phyloP scores from a whole-genome alignment of 2,888 invertebrate species.

The Pristionchus japonicus region DNA sequence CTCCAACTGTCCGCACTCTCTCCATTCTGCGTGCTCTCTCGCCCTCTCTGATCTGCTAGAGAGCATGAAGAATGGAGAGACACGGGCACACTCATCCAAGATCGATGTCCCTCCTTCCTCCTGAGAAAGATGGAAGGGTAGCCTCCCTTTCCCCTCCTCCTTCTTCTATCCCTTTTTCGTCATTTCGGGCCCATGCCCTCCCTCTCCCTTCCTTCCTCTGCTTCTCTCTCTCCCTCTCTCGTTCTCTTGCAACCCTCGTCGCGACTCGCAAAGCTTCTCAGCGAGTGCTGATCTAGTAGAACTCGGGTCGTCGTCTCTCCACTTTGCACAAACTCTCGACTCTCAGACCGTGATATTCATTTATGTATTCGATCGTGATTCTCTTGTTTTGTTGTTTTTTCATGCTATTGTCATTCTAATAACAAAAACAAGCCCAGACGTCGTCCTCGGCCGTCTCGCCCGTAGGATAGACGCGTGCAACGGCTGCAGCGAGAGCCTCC shows the following conservation, averaged over 20 bases:
- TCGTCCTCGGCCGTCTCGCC: slow-evolving; percentile 11
- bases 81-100: not conserved
- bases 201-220: not conserved
- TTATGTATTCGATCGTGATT: too few relatives aligned
- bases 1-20: not conserved
- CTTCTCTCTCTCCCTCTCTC: not conserved
- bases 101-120: not conserved
- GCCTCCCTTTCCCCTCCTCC: not conserved
- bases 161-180: not conserved
- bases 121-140: slow-evolving; percentile 24
- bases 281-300: not conserved
- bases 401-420: not conserved
- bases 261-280: not conserved
- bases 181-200: slow-evolving; percentile 4
- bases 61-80: not conserved
- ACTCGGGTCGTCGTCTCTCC: too few relatives aligned
- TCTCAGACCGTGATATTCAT: too few relatives aligned
- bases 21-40: not conserved
- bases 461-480: slow-evolving; percentile 19
- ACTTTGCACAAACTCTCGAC: too few relatives aligned
- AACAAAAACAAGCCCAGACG: not conserved
- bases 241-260: not conserved
- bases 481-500: slow-evolving; percentile 28
- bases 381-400: not conserved
- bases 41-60: not conserved